phyloP scores from a whole-genome alignment of 2,113 vertebrate species.

The Taxidea taxus region DNA sequence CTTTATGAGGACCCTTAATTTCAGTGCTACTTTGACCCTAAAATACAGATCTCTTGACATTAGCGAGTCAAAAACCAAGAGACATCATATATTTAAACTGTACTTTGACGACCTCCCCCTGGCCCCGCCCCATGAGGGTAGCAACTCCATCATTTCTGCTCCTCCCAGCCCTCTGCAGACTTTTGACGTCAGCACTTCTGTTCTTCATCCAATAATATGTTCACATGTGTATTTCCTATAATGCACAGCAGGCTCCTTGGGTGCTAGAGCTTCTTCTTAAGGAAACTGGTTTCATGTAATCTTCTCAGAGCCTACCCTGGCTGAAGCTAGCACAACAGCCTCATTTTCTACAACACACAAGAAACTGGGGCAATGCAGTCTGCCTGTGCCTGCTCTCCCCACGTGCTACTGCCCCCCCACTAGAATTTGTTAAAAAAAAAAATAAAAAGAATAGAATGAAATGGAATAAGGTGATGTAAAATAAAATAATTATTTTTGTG shows the following conservation, averaged over 20 bases:
- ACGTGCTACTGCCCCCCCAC: accelerated
- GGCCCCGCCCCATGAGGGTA: accelerated
- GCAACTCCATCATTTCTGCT: background rate
- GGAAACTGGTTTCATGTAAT: background rate
- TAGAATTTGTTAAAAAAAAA: background rate
- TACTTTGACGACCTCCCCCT: background rate
- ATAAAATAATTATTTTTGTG: background rate
- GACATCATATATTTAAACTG: background rate
- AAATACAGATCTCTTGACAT: background rate
- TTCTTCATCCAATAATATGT: background rate
- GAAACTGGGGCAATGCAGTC: background rate
- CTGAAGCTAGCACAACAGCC: background rate
- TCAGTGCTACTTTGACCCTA: background rate
- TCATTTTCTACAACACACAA: background rate
- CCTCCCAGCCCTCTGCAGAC: background rate
- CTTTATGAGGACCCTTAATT: background rate
- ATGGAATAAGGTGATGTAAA: background rate
- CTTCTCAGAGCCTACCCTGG: background rate
- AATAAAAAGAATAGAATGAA: background rate
- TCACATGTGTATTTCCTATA: background rate
- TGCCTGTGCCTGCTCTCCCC: accelerated
- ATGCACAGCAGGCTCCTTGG: background rate
- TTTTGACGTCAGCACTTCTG: background rate
- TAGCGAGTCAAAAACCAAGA: background rate
- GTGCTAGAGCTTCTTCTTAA: background rate